Evolutionary conservation across 1,140 invertebrate genomes (phyloP).

Genomic region (Caenorhabditis brenneri): DNA sequence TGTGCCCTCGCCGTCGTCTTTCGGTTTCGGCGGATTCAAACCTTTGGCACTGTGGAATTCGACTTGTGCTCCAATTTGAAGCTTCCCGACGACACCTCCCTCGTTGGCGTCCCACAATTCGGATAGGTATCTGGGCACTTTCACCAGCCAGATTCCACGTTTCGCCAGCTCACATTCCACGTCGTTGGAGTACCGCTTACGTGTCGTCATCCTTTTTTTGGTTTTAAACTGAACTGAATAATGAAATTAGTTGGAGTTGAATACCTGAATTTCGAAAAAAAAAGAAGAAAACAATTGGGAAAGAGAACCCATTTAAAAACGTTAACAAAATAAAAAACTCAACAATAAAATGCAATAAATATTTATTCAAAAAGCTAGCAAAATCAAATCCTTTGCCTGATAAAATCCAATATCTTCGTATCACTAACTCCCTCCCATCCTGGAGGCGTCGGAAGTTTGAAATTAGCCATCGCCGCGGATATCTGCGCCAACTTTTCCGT

Average conservation of each 20-base stretch:
- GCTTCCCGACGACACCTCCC: conserved; percentile 60
- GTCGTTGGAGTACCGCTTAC: not conserved
- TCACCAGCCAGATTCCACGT: conserved; percentile 64
- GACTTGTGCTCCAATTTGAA: conserved; percentile 37
- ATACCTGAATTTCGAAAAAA: not conserved
- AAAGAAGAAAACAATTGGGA: not conserved
- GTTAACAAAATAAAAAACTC: not conserved
- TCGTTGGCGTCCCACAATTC: conserved; percentile 65
- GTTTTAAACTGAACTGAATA: not conserved
- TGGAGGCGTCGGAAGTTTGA: not conserved
- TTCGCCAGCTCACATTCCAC: conserved; percentile 40
- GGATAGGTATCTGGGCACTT: conserved; percentile 49
- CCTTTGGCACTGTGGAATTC: not conserved
- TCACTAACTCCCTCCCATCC: conserved; percentile 6
- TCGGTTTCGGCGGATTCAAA: not conserved
- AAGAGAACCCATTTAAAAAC: not conserved
- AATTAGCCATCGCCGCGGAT: conserved; percentile 31
- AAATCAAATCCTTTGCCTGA: not conserved
- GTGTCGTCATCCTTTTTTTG: not conserved
- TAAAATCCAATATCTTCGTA: conserved; percentile 1
- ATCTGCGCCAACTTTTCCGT: not conserved
- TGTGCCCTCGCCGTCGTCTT: not conserved
- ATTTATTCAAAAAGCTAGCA: not conserved
- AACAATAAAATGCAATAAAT: not conserved
- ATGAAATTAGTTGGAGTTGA: not conserved